Evolutionary conservation across 1,140 invertebrate genomes (phyloP).

Genomic region (Metaphire vulgaris): DNA sequence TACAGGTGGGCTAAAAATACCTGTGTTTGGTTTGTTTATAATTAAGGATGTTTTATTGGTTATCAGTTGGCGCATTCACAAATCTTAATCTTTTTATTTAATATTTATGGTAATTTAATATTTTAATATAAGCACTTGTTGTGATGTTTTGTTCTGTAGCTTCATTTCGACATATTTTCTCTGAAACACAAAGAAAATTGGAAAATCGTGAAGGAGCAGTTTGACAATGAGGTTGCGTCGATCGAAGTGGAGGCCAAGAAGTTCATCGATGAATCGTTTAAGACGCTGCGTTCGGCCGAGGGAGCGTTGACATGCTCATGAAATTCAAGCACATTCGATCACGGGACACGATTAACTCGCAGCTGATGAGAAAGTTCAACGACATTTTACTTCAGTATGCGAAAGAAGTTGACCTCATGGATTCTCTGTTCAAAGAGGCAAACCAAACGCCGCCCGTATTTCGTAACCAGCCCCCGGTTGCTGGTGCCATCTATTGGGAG

Average conservation of each 20-base stretch:
- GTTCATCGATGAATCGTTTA: constrained; percentile 80
- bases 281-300: constrained; percentile 68
- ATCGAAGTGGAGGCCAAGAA: constrained; percentile 74
- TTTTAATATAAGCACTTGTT: no score
- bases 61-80: no score
- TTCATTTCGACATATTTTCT: constrained; percentile 74
- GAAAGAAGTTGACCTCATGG: constrained; percentile 64
- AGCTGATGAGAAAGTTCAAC: constrained; percentile 73
- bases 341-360: constrained; percentile 62
- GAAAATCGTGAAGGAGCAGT: constrained; percentile 69
- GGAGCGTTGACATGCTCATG: constrained; percentile 69
- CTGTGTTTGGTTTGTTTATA: no score
- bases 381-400: constrained; percentile 75
- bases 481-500: constrained; percentile 77
- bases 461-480: constrained; percentile 67
- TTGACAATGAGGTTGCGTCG: constrained; percentile 64
- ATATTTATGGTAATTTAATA: no score
- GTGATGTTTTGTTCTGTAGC: no score
- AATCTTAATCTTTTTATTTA: no score
- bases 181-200: constrained; percentile 71
- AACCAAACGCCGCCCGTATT: constrained; percentile 65
- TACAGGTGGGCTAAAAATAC: no score
- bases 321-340: constrained; percentile 74
- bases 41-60: no score
- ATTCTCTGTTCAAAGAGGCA: constrained; percentile 57